A percentile compares a stretch with the other conserved stretches of the same genome.
Conservation (phyloP, 2,113 vertebrate genomes). For the Ramphastos sulfuratus region DNA sequence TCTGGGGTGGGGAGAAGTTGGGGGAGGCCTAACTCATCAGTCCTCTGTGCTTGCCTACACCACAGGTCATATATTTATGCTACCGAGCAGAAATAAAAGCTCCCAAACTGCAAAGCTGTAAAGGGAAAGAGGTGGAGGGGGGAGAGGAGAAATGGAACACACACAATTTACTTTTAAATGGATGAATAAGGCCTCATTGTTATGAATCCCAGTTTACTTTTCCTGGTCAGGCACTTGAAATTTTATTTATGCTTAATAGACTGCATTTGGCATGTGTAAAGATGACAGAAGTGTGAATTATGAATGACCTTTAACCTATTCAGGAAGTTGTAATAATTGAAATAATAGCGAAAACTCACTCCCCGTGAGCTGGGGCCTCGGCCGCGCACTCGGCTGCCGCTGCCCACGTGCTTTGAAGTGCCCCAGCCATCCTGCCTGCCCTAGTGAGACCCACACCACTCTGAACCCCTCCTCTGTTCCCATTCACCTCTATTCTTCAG, state of each 20-base stretch:
- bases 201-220: slow-evolving; percentile 77
- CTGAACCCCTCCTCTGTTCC: neutral
- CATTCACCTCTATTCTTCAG: neutral
- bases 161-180: slow-evolving; percentile 67
- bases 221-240: slow-evolving; percentile 76
- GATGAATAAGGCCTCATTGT: slow-evolving; percentile 78
- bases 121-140: neutral
- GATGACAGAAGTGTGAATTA: slow-evolving; percentile 84
- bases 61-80: slow-evolving; percentile 49
- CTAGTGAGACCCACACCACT: neutral
- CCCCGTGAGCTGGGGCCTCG: slow-evolving; percentile 54
- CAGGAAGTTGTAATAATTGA: slow-evolving; percentile 85
- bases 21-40: slow-evolving; percentile 30
- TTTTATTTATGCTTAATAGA: slow-evolving; percentile 83
- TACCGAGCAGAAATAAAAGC: slow-evolving; percentile 58
- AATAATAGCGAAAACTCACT: slow-evolving; percentile 77
- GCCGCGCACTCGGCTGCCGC: slow-evolving; percentile 5
- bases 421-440: neutral
- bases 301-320: slow-evolving; percentile 79
- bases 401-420: slow-evolving; percentile 55
- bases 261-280: slow-evolving; percentile 79
- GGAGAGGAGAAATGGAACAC: slow-evolving; percentile 29
- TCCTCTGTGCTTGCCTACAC: slow-evolving; percentile 42
- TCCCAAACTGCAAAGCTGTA: slow-evolving; percentile 37
- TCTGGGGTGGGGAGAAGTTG: neutral